These are phyloP conservation scores for Trichoplusia ni DNA, from an alignment of 1,140 invertebrate species.

Conservation along the genomic window DNA sequence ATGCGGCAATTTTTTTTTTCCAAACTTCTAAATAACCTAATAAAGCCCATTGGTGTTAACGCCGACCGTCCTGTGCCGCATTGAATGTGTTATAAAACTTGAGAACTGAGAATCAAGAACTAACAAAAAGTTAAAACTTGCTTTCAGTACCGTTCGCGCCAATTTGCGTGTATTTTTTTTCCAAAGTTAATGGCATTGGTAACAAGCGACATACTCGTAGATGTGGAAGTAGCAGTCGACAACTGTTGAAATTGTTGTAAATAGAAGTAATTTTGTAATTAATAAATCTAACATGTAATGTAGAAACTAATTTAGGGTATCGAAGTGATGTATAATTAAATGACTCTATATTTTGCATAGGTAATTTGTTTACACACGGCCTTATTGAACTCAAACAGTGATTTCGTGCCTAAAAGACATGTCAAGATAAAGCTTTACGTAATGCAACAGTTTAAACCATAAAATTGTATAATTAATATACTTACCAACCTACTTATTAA, in stretches of 20 bases:
- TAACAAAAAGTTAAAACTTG: no score
- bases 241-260: conserved; percentile 35
- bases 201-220: no score
- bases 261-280: conserved; percentile 45
- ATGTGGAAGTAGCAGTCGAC: conserved; percentile 12
- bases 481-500: no score
- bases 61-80: no score
- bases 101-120: no score
- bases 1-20: no score
- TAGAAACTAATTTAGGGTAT: conserved; percentile 30
- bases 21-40: no score
- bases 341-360: conserved; percentile 24
- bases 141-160: no score
- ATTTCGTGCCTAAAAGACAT: conserved; percentile 26
- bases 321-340: conserved; percentile 6
- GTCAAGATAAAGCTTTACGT: not conserved
- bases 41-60: no score
- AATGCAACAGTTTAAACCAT: not conserved
- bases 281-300: conserved; percentile 31
- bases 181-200: no score
- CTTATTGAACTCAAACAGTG: not conserved
- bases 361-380: conserved; percentile 19
- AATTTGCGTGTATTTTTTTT: no score
- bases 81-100: no score
- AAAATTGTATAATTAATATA: not conserved